Percentiles rank a stretch among this genome's conserved stretches.
Conservation (phyloP, 2,797 vertebrate genomes). For the Micropoecilia bifurca region DNA sequence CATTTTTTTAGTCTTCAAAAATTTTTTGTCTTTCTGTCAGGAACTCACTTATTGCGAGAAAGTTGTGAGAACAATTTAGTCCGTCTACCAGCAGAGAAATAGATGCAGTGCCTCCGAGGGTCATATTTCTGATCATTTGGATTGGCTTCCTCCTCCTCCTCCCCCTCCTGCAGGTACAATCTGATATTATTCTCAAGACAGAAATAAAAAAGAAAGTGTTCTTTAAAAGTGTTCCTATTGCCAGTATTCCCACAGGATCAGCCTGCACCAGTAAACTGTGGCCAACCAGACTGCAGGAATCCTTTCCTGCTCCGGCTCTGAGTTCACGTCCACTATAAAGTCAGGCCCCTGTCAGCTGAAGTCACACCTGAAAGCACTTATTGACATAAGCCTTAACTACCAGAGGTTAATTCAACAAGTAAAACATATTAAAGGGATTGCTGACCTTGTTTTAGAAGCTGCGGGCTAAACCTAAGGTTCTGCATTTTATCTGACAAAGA, state of each 20-base stretch:
- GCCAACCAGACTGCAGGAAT: background rate
- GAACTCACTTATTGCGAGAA: background rate
- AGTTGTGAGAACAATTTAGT: slow-evolving; percentile 15
- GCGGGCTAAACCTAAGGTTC: background rate
- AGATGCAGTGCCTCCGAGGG: slow-evolving; percentile 1
- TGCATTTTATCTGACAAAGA: background rate
- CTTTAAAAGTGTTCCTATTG: slow-evolving; percentile 8
- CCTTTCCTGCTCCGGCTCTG: slow-evolving; percentile 8
- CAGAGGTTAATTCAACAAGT: slow-evolving; percentile 10
- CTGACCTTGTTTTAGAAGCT: slow-evolving; percentile 11
- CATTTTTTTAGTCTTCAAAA: background rate
- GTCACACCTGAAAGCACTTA: slow-evolving; percentile 10
- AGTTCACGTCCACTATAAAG: slow-evolving; percentile 10
- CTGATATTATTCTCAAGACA: slow-evolving; percentile 10
- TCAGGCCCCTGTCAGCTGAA: slow-evolving; percentile 7
- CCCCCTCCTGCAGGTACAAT: background rate
- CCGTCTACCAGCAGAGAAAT: background rate
- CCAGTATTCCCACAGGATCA: slow-evolving; percentile 6
- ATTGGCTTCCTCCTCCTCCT: background rate
- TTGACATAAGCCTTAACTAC: slow-evolving; percentile 12
- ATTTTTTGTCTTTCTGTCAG: background rate
- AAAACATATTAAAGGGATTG: slow-evolving; percentile 7
- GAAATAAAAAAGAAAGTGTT: slow-evolving; percentile 8
- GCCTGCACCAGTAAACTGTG: slow-evolving; percentile 6
- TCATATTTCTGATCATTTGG: slow-evolving; percentile 10